Conservation (phyloP, 2,888 invertebrate genomes). For the Drosophila demipolita region DNA sequence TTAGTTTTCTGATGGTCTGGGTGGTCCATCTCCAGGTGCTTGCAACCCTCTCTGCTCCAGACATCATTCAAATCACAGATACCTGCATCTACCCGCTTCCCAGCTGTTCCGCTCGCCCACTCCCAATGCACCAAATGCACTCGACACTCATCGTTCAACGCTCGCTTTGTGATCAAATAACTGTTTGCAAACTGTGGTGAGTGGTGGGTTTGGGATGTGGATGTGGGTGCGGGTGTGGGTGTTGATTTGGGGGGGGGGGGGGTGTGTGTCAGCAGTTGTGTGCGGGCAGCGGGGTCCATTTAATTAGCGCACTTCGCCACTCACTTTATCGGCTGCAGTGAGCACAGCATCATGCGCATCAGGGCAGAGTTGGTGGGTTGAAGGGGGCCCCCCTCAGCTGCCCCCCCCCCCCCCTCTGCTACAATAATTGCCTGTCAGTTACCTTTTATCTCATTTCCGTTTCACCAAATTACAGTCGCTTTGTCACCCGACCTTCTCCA, state of each 20-base stretch:
- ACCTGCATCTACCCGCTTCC: not conserved
- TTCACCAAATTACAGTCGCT: constrained; percentile 59
- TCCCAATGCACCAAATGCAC: not conserved
- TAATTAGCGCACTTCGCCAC: constrained; percentile 67
- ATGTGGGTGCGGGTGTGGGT: not conserved
- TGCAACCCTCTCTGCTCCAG: not conserved
- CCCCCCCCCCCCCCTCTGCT: not conserved
- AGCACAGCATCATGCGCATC: constrained; percentile 20
- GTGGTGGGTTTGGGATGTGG: not conserved
- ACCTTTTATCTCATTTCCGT: constrained; percentile 64
- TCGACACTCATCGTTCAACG: constrained; percentile 21
- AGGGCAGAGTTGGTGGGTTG: no score
- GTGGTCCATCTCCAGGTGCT: not conserved
- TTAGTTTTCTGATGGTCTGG: constrained; percentile 11
- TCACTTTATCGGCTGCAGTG: constrained; percentile 48
- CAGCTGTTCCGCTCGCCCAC: no score
- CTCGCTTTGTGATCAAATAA: constrained; percentile 55
- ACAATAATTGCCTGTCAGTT: constrained; percentile 21
- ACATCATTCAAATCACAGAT: constrained; percentile 34
- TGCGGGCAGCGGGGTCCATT: constrained; percentile 55
- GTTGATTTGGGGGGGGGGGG: not conserved
- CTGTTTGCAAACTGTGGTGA: constrained; percentile 53
- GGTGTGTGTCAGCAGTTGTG: constrained; percentile 28
- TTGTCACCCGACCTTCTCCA: constrained; percentile 60
- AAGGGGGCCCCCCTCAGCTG: no score